phyloP scores from a whole-genome alignment of 2,888 invertebrate genomes.

The Aricia artaxerxes region DNA sequence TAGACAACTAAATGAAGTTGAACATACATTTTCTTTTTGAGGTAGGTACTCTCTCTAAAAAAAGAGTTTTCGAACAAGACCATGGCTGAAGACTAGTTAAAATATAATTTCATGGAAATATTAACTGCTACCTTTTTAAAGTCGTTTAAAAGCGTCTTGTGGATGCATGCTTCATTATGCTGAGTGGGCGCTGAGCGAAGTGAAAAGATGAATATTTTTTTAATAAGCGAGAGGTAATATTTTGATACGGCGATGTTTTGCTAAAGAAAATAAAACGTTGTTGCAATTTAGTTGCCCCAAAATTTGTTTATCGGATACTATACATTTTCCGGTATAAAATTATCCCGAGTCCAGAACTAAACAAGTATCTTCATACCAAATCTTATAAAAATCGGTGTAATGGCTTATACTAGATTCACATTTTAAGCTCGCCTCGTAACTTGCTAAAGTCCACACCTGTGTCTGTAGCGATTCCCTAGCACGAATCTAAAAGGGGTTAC shows the following conservation, averaged over 20 bases:
- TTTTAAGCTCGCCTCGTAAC: no score
- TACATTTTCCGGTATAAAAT: no score
- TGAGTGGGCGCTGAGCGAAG: slow-evolving; percentile 3
- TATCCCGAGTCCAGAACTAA: no score
- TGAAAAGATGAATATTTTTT: slow-evolving; percentile 22
- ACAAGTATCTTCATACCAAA: no score
- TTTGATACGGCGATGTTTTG: neutral
- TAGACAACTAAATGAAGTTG: no score
- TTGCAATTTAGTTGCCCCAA: neutral
- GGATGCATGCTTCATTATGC: slow-evolving; percentile 21
- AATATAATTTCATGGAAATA: neutral
- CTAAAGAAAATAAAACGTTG: neutral
- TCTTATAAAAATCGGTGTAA: no score
- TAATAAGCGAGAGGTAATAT: neutral
- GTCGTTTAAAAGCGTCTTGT: slow-evolving; percentile 13
- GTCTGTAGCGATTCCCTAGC: no score
- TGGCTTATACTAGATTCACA: no score
- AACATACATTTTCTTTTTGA: no score
- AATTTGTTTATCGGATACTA: neutral
- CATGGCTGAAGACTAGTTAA: neutral
- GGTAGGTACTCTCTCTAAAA: no score
- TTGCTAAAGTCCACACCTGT: no score
- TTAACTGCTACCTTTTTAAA: slow-evolving; percentile 4
- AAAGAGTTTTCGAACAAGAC: neutral
- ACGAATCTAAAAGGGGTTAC: no score